Percentiles rank a stretch among this genome's conserved stretches.
Conservation (phyloP, 2,797 vertebrate genomes). For the Anguilla obscura region DNA sequence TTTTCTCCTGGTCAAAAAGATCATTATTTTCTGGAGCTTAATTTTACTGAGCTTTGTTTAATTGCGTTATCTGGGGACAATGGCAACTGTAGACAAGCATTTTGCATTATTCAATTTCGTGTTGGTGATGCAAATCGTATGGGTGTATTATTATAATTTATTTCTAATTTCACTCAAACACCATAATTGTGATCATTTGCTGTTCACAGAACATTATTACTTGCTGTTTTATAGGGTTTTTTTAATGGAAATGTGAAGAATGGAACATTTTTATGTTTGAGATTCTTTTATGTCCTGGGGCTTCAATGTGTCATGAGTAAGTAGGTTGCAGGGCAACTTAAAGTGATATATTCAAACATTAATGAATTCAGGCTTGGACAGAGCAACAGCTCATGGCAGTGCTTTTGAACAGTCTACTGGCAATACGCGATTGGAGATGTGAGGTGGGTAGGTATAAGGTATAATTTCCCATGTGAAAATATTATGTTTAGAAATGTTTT, state of each 20-base stretch:
- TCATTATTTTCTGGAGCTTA: not conserved
- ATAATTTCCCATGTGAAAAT: not conserved
- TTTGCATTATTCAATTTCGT: conserved; percentile 23
- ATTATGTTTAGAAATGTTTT: not conserved
- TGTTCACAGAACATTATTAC: conserved; percentile 13
- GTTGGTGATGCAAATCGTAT: conserved; percentile 22
- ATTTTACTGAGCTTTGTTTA: not conserved
- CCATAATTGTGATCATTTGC: conserved; percentile 4
- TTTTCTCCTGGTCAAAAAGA: not conserved
- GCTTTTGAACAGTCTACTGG: not conserved
- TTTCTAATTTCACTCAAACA: conserved; percentile 21
- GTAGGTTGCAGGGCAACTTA: not conserved
- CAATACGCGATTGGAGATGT: not conserved
- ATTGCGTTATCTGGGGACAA: conserved; percentile 8
- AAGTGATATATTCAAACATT: not conserved
- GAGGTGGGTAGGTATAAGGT: too few species aligned
- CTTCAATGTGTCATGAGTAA: not conserved
- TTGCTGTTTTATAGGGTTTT: conserved; percentile 7
- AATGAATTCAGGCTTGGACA: not conserved
- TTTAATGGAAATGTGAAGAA: not conserved
- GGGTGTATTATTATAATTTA: not conserved
- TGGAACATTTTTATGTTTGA: not conserved
- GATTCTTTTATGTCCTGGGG: not conserved
- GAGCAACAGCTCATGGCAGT: not conserved
- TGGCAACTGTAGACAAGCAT: not conserved